A percentile compares a stretch with the other conserved stretches of the same genome.
Evolutionary conservation across 2,113 vertebrate species (phyloP).

Genomic region (Pipa parva): DNA sequence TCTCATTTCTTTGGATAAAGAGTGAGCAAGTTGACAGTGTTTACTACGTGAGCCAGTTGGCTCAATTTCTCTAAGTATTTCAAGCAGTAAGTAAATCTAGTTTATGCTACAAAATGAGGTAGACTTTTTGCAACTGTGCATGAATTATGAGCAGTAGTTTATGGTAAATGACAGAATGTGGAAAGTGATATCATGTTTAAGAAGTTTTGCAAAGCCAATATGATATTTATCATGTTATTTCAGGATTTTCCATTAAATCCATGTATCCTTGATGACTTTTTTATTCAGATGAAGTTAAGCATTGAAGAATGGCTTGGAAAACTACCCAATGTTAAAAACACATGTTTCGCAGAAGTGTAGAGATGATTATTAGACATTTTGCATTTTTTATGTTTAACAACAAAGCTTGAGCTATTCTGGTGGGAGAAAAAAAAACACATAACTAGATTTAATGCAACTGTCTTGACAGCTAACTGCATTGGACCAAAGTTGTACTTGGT

Average conservation of each 20-base stretch:
- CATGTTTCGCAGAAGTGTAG: background rate
- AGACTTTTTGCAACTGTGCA: conserved; percentile 43
- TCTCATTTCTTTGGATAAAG: conserved; percentile 26
- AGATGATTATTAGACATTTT: no score
- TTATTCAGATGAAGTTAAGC: background rate
- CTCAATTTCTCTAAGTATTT: conserved; percentile 45
- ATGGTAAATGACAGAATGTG: conserved; percentile 16
- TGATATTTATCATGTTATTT: background rate
- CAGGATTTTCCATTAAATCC: background rate
- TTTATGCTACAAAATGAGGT: conserved; percentile 37
- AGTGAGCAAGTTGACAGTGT: conserved; percentile 32
- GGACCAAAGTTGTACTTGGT: no score
- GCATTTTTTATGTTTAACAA: no score
- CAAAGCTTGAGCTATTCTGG: no score
- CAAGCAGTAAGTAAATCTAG: conserved; percentile 47
- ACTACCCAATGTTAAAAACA: background rate
- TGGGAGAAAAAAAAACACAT: no score
- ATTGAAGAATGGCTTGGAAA: background rate
- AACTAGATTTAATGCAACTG: no score
- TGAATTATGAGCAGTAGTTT: conserved; percentile 41
- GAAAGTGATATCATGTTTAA: conserved; percentile 16
- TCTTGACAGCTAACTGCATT: no score
- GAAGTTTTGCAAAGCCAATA: background rate
- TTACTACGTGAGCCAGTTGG: conserved; percentile 40
- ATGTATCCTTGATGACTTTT: background rate